Conservation (phyloP, 2,113 vertebrate genomes). For the Thalassarche chlororhynchos region DNA sequence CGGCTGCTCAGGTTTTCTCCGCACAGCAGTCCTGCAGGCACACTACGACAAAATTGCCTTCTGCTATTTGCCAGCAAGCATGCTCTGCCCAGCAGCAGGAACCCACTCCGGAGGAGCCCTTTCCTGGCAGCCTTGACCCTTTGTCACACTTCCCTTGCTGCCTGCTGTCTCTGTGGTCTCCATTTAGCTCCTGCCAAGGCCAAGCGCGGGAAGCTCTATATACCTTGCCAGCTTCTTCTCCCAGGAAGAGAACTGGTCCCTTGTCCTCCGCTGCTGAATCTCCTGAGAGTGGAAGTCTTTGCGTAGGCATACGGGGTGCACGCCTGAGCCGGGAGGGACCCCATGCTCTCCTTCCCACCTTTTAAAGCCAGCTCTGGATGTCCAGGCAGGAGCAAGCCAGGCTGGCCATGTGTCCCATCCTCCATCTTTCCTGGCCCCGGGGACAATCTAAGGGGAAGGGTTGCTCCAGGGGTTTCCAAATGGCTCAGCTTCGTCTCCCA, state of each 20-base stretch:
- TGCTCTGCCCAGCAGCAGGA: neutral
- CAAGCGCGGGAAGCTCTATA: neutral
- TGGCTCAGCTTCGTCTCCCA: neutral
- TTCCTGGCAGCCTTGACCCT: neutral
- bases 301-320: rapidly evolving
- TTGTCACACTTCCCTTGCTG: neutral
- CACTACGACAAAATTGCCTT: neutral
- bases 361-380: neutral
- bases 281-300: neutral
- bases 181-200: neutral
- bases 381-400: neutral
- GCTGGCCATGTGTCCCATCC: rapidly evolving
- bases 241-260: neutral
- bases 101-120: neutral
- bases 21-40: neutral
- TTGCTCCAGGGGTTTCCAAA: neutral
- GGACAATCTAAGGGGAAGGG: neutral
- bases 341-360: neutral
- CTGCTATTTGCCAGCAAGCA: neutral
- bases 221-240: neutral
- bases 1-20: neutral
- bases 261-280: neutral
- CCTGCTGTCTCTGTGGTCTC: neutral
- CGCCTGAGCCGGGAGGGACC: neutral
- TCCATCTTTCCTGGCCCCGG: neutral